Evolutionary conservation across 2,888 invertebrate species (phyloP).

Genomic region (Phaonia tiefii): DNA sequence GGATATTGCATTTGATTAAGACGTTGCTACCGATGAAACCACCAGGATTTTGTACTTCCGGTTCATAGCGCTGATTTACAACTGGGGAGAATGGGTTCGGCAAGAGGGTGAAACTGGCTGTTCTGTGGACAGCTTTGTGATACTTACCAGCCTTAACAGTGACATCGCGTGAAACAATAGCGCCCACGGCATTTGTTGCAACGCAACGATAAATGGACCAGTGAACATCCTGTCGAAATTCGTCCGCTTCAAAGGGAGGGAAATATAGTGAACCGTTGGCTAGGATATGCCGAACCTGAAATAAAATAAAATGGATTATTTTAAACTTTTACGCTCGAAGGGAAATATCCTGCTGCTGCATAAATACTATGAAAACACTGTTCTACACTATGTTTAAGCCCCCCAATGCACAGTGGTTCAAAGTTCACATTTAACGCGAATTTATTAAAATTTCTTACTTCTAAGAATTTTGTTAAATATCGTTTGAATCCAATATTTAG

Average conservation of each 20-base stretch:
- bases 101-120: neutral
- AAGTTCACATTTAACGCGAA: too few relatives aligned
- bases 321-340: neutral
- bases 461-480: too few relatives aligned
- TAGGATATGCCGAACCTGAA: constrained; percentile 81
- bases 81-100: constrained; percentile 77
- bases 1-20: constrained; percentile 82
- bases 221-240: constrained; percentile 83
- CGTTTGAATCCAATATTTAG: too few relatives aligned
- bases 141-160: constrained; percentile 81
- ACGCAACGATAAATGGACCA: constrained; percentile 82
- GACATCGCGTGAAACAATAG: constrained; percentile 82
- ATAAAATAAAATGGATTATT: constrained; percentile 29
- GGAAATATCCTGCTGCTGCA: neutral
- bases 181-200: constrained; percentile 82
- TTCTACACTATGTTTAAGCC: too few relatives aligned
- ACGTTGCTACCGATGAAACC: constrained; percentile 83
- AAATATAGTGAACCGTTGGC: constrained; percentile 83
- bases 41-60: constrained; percentile 83
- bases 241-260: constrained; percentile 82
- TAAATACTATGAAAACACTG: neutral
- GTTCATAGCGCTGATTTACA: constrained; percentile 83
- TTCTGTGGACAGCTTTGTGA: neutral
- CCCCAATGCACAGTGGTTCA: too few relatives aligned
- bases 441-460: too few relatives aligned